Percentiles rank a stretch among this genome's conserved stretches.
phyloP scores from a whole-genome alignment of 1,140 invertebrate genomes.

The Drosophila trapezifrons region DNA sequence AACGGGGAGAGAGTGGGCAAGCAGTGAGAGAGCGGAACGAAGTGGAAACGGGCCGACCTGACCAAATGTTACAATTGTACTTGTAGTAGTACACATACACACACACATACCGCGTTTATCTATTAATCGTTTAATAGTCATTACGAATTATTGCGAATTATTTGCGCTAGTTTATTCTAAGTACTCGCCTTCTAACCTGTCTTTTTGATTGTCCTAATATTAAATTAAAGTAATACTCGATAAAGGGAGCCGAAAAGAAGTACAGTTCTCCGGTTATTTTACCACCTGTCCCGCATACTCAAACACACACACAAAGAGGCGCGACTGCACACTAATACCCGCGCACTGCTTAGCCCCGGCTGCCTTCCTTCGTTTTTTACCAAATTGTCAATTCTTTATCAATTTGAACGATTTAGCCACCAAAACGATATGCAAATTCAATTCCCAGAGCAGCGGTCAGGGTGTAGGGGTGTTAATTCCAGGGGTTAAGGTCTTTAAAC shows the following conservation, averaged over 20 bases:
- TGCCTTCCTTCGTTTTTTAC: constrained; percentile 11
- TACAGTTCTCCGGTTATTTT: constrained; percentile 5
- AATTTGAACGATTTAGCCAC: constrained; percentile 4
- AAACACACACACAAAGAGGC: not conserved
- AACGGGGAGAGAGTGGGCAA: no score
- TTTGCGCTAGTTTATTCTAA: no score
- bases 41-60: not conserved
- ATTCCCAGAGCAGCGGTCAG: constrained; percentile 8
- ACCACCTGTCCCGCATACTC: constrained; percentile 12
- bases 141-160: constrained; percentile 2
- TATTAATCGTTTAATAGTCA: constrained; percentile 14
- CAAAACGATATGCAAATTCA: constrained; percentile 10
- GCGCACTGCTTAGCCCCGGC: not conserved
- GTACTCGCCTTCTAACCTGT: not conserved
- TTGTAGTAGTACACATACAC: not conserved
- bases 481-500: not conserved
- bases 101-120: not conserved
- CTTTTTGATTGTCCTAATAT: not conserved
- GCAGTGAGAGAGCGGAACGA: not conserved
- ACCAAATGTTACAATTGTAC: not conserved
- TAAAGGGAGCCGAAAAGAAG: not conserved
- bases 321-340: not conserved
- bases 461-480: not conserved
- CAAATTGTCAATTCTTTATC: constrained; percentile 24
- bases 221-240: not conserved